Conservation (phyloP, 2,888 invertebrate species). For the Drosophila tripunctata region DNA sequence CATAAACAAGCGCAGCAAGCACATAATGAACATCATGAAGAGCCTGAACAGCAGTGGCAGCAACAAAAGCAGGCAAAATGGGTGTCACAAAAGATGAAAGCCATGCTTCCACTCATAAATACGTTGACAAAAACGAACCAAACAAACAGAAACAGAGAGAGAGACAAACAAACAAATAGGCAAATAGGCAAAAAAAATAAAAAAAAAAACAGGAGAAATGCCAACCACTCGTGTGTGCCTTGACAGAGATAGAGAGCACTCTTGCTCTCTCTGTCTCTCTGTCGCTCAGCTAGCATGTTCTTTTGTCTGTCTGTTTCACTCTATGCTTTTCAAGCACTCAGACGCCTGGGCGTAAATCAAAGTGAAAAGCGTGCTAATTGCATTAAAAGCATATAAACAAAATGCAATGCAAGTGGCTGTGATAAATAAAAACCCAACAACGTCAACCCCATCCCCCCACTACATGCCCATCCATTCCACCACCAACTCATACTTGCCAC, state of each 20-base stretch:
- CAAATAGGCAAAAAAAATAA: slow-evolving; percentile 21
- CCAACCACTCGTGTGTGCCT: slow-evolving; percentile 46
- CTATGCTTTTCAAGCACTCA: slow-evolving; percentile 53
- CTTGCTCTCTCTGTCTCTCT: slow-evolving; percentile 22
- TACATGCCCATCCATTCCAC: not conserved
- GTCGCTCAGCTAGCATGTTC: slow-evolving; percentile 3
- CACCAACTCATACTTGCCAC: not conserved
- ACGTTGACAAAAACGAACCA: slow-evolving; percentile 39
- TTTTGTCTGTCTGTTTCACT: slow-evolving; percentile 31
- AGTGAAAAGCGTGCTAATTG: slow-evolving; percentile 80
- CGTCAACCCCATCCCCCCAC: not conserved
- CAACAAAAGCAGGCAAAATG: slow-evolving; percentile 42
- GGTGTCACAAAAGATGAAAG: slow-evolving; percentile 73
- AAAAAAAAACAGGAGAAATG: slow-evolving; percentile 22
- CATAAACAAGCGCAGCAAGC: slow-evolving; percentile 66
- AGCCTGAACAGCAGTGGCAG: slow-evolving; percentile 7
- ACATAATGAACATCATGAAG: slow-evolving; percentile 50
- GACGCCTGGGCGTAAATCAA: slow-evolving; percentile 72
- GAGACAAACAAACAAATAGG: slow-evolving; percentile 21
- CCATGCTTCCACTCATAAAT: slow-evolving; percentile 70
- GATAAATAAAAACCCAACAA: slow-evolving; percentile 56
- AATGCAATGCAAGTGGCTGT: slow-evolving; percentile 79
- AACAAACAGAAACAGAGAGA: slow-evolving; percentile 35
- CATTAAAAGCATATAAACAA: slow-evolving; percentile 80
- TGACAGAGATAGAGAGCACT: slow-evolving; percentile 41